Percentiles rank a stretch among this genome's conserved stretches.
phyloP scores from a whole-genome alignment of 2,797 vertebrate genomes.

The Karalla daura region DNA sequence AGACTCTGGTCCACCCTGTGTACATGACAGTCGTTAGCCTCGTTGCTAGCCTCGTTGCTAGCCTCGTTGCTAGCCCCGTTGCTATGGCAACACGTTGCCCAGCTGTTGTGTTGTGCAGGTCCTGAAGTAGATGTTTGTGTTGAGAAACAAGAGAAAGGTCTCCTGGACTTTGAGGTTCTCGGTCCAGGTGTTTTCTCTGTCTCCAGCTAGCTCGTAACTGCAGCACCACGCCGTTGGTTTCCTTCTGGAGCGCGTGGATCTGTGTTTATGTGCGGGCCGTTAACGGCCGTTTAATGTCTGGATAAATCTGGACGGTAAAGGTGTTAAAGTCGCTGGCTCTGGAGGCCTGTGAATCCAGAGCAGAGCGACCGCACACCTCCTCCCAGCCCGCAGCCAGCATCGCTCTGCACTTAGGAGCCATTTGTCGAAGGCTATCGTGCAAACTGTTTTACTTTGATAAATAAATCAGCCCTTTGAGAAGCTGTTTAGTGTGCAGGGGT shows the following conservation, averaged over 20 bases:
- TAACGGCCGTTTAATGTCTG: constrained; percentile 8
- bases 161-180: too few species aligned
- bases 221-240: too few species aligned
- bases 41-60: too few species aligned
- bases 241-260: constrained; percentile 4
- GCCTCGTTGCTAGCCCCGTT: constrained; percentile 10
- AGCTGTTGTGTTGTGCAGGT: constrained; percentile 2
- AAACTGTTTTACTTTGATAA: constrained; percentile 52
- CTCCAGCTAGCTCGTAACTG: too few species aligned
- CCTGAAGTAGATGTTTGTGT: constrained; percentile 39
- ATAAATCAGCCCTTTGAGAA: constrained; percentile 23
- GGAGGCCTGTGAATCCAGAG: constrained; percentile 1
- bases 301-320: constrained; percentile 22
- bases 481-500: constrained; percentile 8
- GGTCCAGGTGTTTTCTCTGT: too few species aligned
- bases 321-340: background rate
- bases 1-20: too few species aligned
- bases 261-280: constrained; percentile 7
- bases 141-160: too few species aligned
- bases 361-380: constrained; percentile 14
- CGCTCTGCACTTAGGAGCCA: constrained; percentile 36
- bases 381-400: constrained; percentile 36
- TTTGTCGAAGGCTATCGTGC: constrained; percentile 36
- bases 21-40: too few species aligned
- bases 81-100: constrained; percentile 13